Evolutionary conservation across 2,113 vertebrate species (phyloP), one percentile per base, ranked within the genome.

Genomic region (Verasper variegatus): DNA sequence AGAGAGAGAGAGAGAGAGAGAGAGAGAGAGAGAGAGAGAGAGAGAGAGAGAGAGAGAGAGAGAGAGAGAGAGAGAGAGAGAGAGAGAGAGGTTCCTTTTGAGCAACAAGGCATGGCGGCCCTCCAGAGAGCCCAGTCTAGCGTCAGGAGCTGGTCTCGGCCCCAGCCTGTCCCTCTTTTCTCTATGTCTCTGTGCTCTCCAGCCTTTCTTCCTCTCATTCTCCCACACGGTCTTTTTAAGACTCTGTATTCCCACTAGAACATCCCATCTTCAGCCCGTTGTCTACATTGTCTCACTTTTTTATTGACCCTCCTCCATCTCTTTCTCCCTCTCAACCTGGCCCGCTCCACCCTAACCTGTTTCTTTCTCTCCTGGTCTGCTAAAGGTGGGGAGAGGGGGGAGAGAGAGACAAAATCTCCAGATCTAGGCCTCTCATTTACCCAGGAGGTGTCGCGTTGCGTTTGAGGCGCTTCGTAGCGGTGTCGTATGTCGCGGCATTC

Each of bases 51-150:
- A n/a, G n/a, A 73, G 76, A 65, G 74, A 35, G 73, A 21, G 62
- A 26, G 78, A 51, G 80, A 42, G 80, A 61, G 74, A 35, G 62
- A 23, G 78, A 45, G 79, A 42, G 80, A 75, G 79, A 9, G 70
- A 63, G 79, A 63, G 82, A 61, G 92, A 91, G 92, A 93, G 90
- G 93, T 94, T 94, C 93, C 92, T 91, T 86, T 86, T 91, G 83
- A 92, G 91, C 88, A 95, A 94, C 94, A 94, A 95, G 93, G 93
- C 94, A 94, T 94, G 93, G 94, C 93, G 26, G 83, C 75, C 84
- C 88, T 93, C 93, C 94, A 94, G 89, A 92, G 88, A 91, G 87
- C 80, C 81, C 24, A 86, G 77, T 78, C 82, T 71, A 82, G 76
- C 83, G 57, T 91, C 85, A 85, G 83, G 80, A 91, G 82, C 85